A percentile compares a stretch with the other conserved stretches of the same genome.
phyloP scores from a whole-genome alignment of 2,113 vertebrate genomes.

The Talpa occidentalis region DNA sequence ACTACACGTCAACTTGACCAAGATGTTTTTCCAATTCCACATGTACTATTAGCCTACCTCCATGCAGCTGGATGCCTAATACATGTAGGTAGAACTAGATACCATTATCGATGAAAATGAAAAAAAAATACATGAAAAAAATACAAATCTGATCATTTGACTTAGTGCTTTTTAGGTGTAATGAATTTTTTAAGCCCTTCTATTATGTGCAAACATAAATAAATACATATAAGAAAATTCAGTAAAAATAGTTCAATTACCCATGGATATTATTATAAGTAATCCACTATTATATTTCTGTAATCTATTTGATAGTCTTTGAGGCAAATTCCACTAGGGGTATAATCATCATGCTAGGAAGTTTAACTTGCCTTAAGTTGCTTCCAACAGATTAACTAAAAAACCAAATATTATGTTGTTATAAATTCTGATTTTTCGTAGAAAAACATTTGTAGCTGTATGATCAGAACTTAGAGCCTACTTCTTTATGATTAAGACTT shows the following conservation, averaged over 20 bases:
- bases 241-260: not conserved
- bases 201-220: not conserved
- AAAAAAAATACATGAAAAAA: not conserved
- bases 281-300: not conserved
- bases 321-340: not conserved
- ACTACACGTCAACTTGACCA: not conserved
- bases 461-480: not conserved
- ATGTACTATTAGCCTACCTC: not conserved
- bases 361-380: conserved; percentile 36
- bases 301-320: not conserved
- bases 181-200: not conserved
- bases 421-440: not conserved
- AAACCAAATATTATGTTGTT: not conserved
- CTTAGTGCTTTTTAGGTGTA: not conserved
- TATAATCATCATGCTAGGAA: not conserved
- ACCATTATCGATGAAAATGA: not conserved
- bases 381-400: not conserved
- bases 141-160: not conserved
- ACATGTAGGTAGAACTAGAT: not conserved
- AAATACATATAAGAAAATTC: not conserved
- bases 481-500: conserved; percentile 12
- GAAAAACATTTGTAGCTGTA: not conserved
- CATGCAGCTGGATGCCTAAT: not conserved
- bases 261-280: not conserved
- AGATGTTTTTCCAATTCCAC: not conserved